Conservation (phyloP, 1,140 invertebrate species). For the Dolichoris vasculosae region DNA sequence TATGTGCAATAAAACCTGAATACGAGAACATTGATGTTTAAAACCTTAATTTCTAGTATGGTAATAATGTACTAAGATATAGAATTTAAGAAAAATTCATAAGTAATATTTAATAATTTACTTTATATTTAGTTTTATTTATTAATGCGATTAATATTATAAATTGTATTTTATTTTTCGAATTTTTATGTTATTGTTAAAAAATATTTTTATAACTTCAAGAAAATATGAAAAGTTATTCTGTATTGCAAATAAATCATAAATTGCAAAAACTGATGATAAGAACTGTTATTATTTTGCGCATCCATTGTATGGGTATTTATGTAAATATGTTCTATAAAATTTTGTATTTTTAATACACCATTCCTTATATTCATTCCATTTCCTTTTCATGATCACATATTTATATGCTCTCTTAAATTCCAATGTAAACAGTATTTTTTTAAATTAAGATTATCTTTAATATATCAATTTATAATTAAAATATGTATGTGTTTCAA, state of each 20-base stretch:
- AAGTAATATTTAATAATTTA: not conserved
- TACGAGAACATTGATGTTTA: not conserved
- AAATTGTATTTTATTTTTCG: not conserved
- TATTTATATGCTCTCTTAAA: not conserved
- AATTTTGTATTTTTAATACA: not conserved
- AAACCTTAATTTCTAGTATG: not conserved
- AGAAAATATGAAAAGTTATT: not conserved
- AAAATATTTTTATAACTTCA: conserved; percentile 9
- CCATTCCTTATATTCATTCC: not conserved
- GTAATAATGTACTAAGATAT: not conserved
- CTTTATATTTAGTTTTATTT: not conserved
- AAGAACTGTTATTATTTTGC: not conserved
- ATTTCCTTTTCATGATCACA: not conserved
- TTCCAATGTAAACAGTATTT: not conserved
- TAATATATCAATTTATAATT: not conserved
- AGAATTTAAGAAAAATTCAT: not conserved
- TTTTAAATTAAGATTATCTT: not conserved
- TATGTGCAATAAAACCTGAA: not conserved
- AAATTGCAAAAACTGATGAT: conserved; percentile 15
- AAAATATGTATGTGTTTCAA: not conserved
- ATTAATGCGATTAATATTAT: not conserved
- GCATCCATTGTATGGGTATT: not conserved
- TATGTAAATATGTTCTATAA: not conserved
- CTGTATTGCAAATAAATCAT: conserved; percentile 34
- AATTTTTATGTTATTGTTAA: not conserved